Base-by-base conservation (phyloP, 2,113 vertebrate species). In the Chiloscyllium plagiosum region DNA sequence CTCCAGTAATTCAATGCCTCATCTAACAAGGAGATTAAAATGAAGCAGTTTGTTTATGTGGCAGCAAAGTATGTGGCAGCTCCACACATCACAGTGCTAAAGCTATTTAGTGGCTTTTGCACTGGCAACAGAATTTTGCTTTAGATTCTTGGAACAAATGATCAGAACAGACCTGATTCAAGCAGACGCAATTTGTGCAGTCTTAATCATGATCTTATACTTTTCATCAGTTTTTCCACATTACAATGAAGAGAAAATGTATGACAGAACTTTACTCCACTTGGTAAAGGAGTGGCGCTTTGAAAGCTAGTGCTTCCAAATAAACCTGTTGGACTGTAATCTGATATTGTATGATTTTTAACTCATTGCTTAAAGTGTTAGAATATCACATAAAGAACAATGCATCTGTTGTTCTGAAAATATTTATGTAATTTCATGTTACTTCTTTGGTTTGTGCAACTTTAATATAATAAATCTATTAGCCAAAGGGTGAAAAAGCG, bases 21-120 rank as follows among this genome's bases (percentile, higher is more conserved):
- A n/a, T 50, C 94, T 95, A 72, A 76, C 72, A 72, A 95, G 47
- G 94, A 72, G 94, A 95, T 95, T 95, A 95, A 95, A 95, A 72
- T 72, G 47, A 72, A 47, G 37, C n/a, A 42, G 68, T 94, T 94
- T 95, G 94, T 95, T 95, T 95, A 47, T 50, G 72, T 19, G 69
- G 37, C 42, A 52, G 22, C 47, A 29, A 95, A 70, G 56, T 72
- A 95, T n/a, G 68, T 95, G 3, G 17, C 68, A 95, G 93, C 68
- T 72, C 69, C 42, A 95, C 94, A 95, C 87, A 56, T 90, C 87
- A 33, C 24, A 19, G 42, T 52, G 47, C 22, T 95, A 95, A 95
- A 72, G 66, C 65, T 37, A 69, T 22, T 69, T 94, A 69, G 22
- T 72, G 47, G 69, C 69, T 72, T 72, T 95, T 72, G 42, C 69